These are phyloP conservation scores for Zaprionus bogoriensis DNA, from an alignment of 2,888 invertebrate genomes.

Conservation along the genomic window DNA sequence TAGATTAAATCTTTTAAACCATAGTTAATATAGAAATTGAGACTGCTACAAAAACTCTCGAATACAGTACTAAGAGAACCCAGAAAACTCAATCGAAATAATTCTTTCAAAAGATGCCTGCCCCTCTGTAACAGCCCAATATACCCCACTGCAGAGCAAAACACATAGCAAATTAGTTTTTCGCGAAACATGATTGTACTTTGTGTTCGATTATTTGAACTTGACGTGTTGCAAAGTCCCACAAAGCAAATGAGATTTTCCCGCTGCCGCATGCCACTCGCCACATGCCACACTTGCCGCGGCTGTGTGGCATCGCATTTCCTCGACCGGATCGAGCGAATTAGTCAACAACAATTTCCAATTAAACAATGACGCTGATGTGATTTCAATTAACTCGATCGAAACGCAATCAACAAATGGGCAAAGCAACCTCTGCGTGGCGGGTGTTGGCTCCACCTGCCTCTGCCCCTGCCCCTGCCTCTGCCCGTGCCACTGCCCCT, in stretches of 20 bases:
- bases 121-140: no score
- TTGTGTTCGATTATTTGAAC: slow-evolving; percentile 1
- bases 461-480: not conserved
- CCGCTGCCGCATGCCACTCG: slow-evolving; percentile 45
- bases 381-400: slow-evolving; percentile 51
- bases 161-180: no score
- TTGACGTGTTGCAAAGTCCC: not conserved
- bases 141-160: no score
- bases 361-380: slow-evolving; percentile 59
- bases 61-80: no score
- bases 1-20: no score
- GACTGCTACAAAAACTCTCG: no score
- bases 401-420: slow-evolving; percentile 53
- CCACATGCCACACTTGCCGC: slow-evolving; percentile 12
- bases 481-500: not conserved
- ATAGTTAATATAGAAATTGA: no score
- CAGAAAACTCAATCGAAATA: no score
- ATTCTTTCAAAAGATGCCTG: no score
- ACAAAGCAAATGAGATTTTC: slow-evolving; percentile 9
- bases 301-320: slow-evolving; percentile 16
- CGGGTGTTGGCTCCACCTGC: slow-evolving; percentile 35
- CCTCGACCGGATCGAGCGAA: slow-evolving; percentile 25
- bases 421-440: slow-evolving; percentile 36
- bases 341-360: slow-evolving; percentile 49
- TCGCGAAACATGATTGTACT: not conserved